A percentile compares a stretch with the other conserved stretches of the same genome.
Evolutionary conservation across 1,140 invertebrate genomes (phyloP).

Genomic region (Sitophilus oryzae): DNA sequence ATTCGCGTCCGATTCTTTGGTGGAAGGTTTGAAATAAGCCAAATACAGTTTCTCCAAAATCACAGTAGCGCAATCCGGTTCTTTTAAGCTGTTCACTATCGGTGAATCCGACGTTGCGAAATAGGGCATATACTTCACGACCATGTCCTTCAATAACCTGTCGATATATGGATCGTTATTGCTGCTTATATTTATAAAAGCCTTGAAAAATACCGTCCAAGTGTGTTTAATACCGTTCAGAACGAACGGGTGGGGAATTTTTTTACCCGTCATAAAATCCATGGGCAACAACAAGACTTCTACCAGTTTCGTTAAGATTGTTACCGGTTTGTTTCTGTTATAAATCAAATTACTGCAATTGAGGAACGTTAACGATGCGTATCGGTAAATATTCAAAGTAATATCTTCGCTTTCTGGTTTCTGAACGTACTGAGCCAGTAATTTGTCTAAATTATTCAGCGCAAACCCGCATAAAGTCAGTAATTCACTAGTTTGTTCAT

Average conservation of each 20-base stretch:
- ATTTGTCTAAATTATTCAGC: constrained; percentile 33
- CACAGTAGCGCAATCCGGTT: constrained; percentile 18
- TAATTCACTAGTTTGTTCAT: neutral
- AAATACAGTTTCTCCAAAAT: constrained; percentile 35
- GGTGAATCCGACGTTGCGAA: constrained; percentile 34
- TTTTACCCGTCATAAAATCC: constrained; percentile 35
- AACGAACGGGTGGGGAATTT: constrained; percentile 22
- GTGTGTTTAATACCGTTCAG: constrained; percentile 33
- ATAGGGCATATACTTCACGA: constrained; percentile 36
- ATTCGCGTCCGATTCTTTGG: constrained; percentile 33
- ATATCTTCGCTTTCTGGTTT: constrained; percentile 29
- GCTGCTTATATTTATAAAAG: constrained; percentile 29
- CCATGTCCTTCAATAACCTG: constrained; percentile 34
- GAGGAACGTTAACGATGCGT: constrained; percentile 30
- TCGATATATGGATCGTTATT: constrained; percentile 38
- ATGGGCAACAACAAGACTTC: constrained; percentile 33
- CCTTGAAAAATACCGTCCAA: constrained; percentile 37
- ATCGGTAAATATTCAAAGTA: constrained; percentile 33
- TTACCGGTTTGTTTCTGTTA: constrained; percentile 30
- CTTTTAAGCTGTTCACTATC: constrained; percentile 28
- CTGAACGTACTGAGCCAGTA: constrained; percentile 24
- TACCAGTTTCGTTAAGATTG: constrained; percentile 32
- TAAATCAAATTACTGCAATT: constrained; percentile 35
- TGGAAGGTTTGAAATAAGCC: constrained; percentile 31
- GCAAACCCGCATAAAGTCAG: constrained; percentile 30